phyloP scores from a whole-genome alignment of 2,113 vertebrate genomes.

The Pongo pygmaeus region DNA sequence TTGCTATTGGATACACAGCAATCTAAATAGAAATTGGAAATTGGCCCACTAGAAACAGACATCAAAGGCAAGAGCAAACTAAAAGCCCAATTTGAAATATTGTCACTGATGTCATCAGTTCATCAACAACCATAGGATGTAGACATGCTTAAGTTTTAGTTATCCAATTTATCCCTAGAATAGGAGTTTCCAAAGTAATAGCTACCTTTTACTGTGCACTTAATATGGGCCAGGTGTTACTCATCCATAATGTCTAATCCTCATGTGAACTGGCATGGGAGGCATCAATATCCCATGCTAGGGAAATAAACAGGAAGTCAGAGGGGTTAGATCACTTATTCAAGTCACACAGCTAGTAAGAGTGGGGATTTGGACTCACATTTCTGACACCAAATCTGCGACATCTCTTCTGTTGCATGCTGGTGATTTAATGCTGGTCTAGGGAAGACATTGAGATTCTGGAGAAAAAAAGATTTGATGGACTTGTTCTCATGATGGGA shows the following conservation, averaged over 20 bases:
- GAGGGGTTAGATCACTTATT: not conserved
- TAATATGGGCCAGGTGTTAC: not conserved
- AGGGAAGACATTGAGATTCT: not conserved
- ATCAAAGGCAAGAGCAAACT: not conserved
- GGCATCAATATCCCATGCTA: not conserved
- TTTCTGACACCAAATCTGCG: not conserved
- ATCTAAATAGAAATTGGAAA: not conserved
- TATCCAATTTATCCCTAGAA: not conserved
- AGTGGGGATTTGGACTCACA: not conserved
- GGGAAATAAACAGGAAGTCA: not conserved
- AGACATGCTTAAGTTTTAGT: not conserved
- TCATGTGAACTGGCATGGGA: not conserved
- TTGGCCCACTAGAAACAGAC: not conserved
- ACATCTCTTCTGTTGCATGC: not conserved
- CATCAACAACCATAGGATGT: not conserved
- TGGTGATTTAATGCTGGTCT: not conserved
- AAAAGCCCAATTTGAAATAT: constrained; percentile 17
- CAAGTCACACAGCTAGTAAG: not conserved
- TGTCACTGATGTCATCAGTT: not conserved
- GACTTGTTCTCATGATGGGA: not conserved
- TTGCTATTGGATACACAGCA: not conserved
- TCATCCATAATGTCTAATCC: not conserved
- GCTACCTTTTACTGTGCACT: not conserved
- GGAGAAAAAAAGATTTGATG: not conserved
- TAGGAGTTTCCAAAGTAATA: not conserved